Base-by-base conservation (phyloP, 2,888 invertebrate genomes). In the Caenorhabditis doughertyi region DNA sequence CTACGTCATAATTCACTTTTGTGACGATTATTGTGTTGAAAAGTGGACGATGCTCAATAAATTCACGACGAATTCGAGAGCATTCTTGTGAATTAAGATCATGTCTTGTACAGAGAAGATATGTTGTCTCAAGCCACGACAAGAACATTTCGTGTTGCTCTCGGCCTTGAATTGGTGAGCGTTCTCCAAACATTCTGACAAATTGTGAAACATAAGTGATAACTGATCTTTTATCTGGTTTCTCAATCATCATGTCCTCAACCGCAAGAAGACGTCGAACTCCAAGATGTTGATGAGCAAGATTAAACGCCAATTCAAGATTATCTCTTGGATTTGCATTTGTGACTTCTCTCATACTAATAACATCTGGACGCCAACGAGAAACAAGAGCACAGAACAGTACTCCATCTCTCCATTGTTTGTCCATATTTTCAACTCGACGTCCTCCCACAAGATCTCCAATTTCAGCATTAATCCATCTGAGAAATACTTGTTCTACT, bases 121-220 rank as follows among this genome's bases (percentile, higher is more conserved):
- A 79, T 42, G 85, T 85, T 27, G 83, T 53, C 44, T 86, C 84
- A 49, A 88, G 85, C 88, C 88, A 88, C 9, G 65, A 72, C 32
- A 86, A 25, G 76, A 89, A 87, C 3, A 29, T 44, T 13, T 81
- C 81, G 51, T 85, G 87, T 72, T 85, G 84, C 35, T 83, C 86
- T 68, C 74, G 51, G 56, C 84, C 87, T 32, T 81, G 82, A 68
- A 85, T 70, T n/a, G 82, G 81, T 13, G 81, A 72, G 42, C 86
- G 32, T 56, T 88, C 88, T 53, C 88, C 86, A 53, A 86, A 86
- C 70, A 85, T 83, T 47, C 87, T 73, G 39, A 90, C 84, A 73
- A 91, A 92, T 79, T 92, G 91, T 23, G 92, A 91, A 16, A 92
- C 88, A 83, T 92, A 92, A 25, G 92, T 92, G 82, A 92, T 89